Evolutionary conservation across 2,888 invertebrate genomes (phyloP).

Genomic region (Nephrocerus scutellatus): DNA sequence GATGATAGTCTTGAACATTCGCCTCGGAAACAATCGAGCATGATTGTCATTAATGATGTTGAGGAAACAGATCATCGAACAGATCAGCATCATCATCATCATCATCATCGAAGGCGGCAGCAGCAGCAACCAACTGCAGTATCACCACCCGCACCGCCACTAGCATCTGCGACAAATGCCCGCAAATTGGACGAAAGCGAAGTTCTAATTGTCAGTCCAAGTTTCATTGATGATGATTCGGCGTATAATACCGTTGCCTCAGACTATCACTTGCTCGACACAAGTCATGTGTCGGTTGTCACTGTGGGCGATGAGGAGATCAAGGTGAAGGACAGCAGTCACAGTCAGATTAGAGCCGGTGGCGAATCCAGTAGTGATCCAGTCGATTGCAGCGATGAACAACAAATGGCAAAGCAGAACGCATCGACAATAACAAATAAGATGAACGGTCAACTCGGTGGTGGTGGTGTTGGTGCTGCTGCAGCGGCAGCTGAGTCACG

Average conservation of each 20-base stretch:
- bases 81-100: too few relatives aligned
- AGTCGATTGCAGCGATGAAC: conserved; percentile 18
- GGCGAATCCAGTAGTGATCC: conserved; percentile 19
- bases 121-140: conserved; percentile 14
- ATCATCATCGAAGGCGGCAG: conserved; percentile 7
- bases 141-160: conserved; percentile 25
- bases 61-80: conserved; percentile 16
- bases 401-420: conserved; percentile 7
- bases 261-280: conserved; percentile 53
- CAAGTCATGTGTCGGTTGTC: conserved; percentile 86
- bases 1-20: conserved; percentile 69
- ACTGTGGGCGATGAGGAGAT: conserved; percentile 78
- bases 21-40: conserved; percentile 38
- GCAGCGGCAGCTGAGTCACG: conserved; percentile 26
- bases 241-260: conserved; percentile 49
- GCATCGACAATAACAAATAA: conserved; percentile 10
- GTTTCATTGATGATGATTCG: conserved; percentile 58
- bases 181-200: conserved; percentile 80
- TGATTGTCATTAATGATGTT: conserved; percentile 37
- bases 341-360: conserved; percentile 24
- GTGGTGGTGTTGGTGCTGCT: conserved; percentile 7
- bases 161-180: conserved; percentile 38
- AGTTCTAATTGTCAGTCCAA: conserved; percentile 72
- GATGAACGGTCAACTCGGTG: conserved; percentile 11
- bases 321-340: conserved; percentile 64